These are phyloP conservation scores for Platysternon megacephalum DNA, from an alignment of 2,113 vertebrate genomes.

Conservation along the genomic window DNA sequence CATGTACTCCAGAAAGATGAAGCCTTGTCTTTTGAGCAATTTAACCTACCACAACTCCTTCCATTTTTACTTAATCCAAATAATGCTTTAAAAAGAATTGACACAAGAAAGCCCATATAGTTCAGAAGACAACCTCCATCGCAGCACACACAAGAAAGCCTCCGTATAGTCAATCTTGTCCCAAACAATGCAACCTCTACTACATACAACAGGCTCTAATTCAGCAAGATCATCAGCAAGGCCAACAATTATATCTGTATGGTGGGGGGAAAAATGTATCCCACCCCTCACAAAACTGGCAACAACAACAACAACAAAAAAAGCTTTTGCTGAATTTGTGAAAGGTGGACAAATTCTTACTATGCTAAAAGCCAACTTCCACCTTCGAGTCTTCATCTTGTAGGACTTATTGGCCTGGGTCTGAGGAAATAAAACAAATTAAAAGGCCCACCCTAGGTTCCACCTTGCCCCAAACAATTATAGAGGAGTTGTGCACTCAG, in stretches of 20 bases:
- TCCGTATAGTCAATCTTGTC: neutral
- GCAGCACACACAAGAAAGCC: neutral
- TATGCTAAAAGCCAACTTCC: neutral
- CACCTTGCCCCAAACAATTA: neutral
- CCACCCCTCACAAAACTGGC: neutral
- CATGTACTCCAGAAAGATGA: neutral
- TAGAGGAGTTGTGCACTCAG: neutral
- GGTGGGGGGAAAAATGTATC: neutral
- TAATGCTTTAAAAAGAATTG: neutral
- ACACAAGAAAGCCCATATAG: neutral
- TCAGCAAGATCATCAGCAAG: neutral
- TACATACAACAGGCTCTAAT: neutral
- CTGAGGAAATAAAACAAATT: neutral
- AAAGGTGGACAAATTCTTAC: neutral
- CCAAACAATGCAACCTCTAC: neutral
- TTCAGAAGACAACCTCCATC: neutral
- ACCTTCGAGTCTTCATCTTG: neutral
- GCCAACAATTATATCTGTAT: neutral
- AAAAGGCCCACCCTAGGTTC: neutral
- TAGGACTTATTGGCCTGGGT: neutral
- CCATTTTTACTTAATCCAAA: slow-evolving; percentile 3
- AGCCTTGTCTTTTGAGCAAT: slow-evolving; percentile 26
- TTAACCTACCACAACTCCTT: slow-evolving; percentile 43
- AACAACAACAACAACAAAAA: no score
- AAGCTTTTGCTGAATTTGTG: neutral